Evolutionary conservation across 1,140 invertebrate genomes (phyloP).

Genomic region (Tetragnatha versicolor): DNA sequence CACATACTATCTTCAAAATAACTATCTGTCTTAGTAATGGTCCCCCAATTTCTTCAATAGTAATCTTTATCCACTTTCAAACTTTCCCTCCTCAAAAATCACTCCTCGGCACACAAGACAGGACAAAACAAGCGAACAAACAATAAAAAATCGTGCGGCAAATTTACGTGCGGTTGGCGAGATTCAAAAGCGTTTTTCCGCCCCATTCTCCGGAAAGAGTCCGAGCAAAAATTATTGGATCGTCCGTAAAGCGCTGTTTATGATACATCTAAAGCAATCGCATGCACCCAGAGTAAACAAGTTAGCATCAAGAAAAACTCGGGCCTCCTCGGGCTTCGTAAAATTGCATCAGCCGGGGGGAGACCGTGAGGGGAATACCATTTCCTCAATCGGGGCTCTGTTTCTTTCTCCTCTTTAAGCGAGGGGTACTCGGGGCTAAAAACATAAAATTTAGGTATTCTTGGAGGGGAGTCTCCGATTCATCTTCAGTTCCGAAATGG

Average conservation of each 20-base stretch:
- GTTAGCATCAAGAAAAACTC: constrained; percentile 40
- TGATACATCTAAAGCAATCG: constrained; percentile 40
- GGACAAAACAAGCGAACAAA: too few relatives aligned
- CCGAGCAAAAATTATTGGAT: constrained; percentile 21
- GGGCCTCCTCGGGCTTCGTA: constrained; percentile 23
- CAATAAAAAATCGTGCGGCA: too few relatives aligned
- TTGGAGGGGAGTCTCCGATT: constrained; percentile 22
- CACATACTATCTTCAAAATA: too few relatives aligned
- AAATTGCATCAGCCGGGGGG: constrained; percentile 39
- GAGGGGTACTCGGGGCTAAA: constrained; percentile 12
- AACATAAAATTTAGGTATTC: constrained; percentile 51
- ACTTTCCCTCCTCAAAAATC: too few relatives aligned
- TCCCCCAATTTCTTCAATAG: too few relatives aligned
- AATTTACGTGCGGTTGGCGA: too few relatives aligned
- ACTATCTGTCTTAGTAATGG: too few relatives aligned
- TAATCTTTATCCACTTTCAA: too few relatives aligned
- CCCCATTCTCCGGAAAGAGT: too few relatives aligned
- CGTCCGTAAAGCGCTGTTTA: constrained; percentile 13
- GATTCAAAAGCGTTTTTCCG: too few relatives aligned
- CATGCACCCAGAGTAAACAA: constrained; percentile 25
- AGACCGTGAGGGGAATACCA: constrained; percentile 39
- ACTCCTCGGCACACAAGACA: too few relatives aligned
- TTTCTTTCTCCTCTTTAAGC: constrained; percentile 44
- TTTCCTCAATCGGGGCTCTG: constrained; percentile 42
- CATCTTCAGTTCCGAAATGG: constrained; percentile 27